Evolutionary conservation across 2,888 invertebrate genomes (phyloP), one percentile per base, ranked within the genome.

Genomic region (Orthonychiurus folsomi): DNA sequence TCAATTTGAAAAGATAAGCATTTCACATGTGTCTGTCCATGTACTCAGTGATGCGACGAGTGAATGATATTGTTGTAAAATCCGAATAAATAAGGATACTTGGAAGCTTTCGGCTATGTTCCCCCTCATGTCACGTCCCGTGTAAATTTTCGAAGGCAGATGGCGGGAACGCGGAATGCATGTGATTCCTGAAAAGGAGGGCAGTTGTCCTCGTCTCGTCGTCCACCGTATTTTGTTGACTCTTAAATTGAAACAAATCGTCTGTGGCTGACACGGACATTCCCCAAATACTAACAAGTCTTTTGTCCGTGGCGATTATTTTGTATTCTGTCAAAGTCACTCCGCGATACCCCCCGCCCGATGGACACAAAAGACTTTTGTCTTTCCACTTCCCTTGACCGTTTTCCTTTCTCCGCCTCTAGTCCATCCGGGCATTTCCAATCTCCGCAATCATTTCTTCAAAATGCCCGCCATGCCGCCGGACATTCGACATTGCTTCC

Each of bases 221-320:
- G n/a, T n/a, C n/a, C n/a, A n/a, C n/a, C n/a, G n/a, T 37, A 37
- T 37, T 37, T 37, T 37, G 37, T 37, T 37, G 37, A 37, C 37
- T 37, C 37, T 37, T 37, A 37, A 37, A 37, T 37, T 37, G 37
- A 37, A 37, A 37, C 37, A 37, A 37, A 37, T 37, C 37, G 37
- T 37, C 37, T 37, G 37, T 37, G 37, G 37, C 37, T 37, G 37
- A 37, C 37, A 37, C 37, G 37, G 37, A 37, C 37, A 37, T 37
- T 37, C 37, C 37, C 37, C 37, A 37, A 37, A 37, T 37, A 37
- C 37, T 37, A 37, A 37, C 37, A 37, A 37, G 37, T 37, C 37
- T 37, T 37, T 37, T 37, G 37, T 37, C 37, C 15, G 9, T 5
- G 37, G 37, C 15, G 37, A 37, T 37, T 37, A 37, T 37, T 37